Base-by-base conservation (phyloP, 2,888 invertebrate species). In the Sarcophaga subvicina region DNA sequence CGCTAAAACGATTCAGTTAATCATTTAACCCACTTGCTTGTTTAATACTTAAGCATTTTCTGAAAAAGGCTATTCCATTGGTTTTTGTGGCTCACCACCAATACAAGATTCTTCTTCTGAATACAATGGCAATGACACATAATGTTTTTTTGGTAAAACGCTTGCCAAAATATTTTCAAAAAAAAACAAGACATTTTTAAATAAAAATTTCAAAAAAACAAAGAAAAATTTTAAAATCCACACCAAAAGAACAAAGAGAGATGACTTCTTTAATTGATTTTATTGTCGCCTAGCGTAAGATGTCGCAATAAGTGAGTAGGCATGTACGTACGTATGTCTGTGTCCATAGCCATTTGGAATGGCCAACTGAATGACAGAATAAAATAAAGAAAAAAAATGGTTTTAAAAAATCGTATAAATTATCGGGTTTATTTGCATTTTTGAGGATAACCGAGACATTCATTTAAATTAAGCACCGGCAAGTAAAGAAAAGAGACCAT, bases 371-470 rank as follows among this genome's bases (percentile, higher is more conserved):
- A 72, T 62, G 62, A 49, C 22, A 6, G 37, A 72, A 45, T 47
- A 70, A 83, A 83, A 83, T 83, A 77, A 60, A 69, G 72, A 69
- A 77, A 73, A 80, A 76, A 86, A 80, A 86, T 80, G 59, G 64
- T 6, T 27, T 27, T 27, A 27, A 27, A 27, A 27, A 27, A 27
- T 27, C 37, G 37, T 37, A 37, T 37, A 37, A 37, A 37, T 37
- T 37, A 37, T 37, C 37, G 37, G 2, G 80, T 83, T 87, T 71
- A 83, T 87, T 87, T 78, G 83, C 83, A 83, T 87, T 83, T 75
- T 87, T 83, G 83, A 87, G 86, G 83, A 83, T 87, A 87, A 87
- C 86, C 86, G 73, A 81, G 75, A 83, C 86, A 87, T 84, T 71
- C 80, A 83, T 83, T 86, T 72, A 69, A 86, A 81, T 77, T 81